phyloP scores from a whole-genome alignment of 2,888 invertebrate genomes.

The Idaea aversata region DNA sequence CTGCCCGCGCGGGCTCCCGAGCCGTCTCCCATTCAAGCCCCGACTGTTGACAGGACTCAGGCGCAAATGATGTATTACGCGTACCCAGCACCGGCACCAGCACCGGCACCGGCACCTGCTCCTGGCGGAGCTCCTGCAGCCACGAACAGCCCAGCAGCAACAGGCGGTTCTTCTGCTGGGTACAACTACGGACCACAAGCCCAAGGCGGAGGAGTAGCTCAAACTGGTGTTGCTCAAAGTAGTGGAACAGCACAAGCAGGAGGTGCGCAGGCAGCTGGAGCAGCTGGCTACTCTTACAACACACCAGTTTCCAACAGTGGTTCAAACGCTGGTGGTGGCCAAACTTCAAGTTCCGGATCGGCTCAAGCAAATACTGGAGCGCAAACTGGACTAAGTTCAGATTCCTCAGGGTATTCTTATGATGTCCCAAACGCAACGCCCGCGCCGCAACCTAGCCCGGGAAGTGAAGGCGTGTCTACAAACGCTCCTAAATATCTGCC shows the following conservation, averaged over 20 bases:
- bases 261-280: constrained; percentile 13
- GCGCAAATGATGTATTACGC: constrained; percentile 71
- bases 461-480: constrained; percentile 43
- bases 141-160: constrained; percentile 20
- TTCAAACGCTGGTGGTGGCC: background rate
- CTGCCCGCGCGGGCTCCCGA: constrained; percentile 52
- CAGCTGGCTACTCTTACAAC: constrained; percentile 37
- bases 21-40: constrained; percentile 55
- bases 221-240: constrained; percentile 7
- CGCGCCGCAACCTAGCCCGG: constrained; percentile 12
- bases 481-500: constrained; percentile 66
- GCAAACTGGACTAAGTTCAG: constrained; percentile 16
- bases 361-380: constrained; percentile 13
- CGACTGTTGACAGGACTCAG: constrained; percentile 62
- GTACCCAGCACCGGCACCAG: constrained; percentile 62
- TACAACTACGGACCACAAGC: constrained; percentile 42
- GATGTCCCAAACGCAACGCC: constrained; percentile 12
- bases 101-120: constrained; percentile 49
- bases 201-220: constrained; percentile 18
- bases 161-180: constrained; percentile 24
- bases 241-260: constrained; percentile 13
- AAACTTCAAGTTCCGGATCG: constrained; percentile 8
- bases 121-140: constrained; percentile 32
- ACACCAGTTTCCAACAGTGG: constrained; percentile 17
- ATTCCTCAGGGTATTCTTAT: constrained; percentile 26